Conservation (phyloP, 2,113 vertebrate genomes). For the Synchiropus splendidus region DNA sequence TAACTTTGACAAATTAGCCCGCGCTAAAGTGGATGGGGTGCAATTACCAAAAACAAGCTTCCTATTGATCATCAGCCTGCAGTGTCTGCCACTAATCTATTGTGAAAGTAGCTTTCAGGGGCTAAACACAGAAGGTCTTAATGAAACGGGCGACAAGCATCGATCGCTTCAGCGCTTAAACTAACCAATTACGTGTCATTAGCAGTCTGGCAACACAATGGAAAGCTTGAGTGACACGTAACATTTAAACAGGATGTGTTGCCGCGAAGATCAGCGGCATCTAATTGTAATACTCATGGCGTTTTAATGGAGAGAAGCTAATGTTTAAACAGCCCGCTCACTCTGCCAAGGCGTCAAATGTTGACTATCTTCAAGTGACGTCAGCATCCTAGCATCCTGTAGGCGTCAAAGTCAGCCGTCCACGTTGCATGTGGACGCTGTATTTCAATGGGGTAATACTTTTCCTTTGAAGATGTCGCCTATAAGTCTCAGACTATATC, state of each 20-base stretch:
- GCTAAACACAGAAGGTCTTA: constrained; percentile 42
- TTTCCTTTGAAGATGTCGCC: too few relatives aligned
- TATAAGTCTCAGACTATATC: too few relatives aligned
- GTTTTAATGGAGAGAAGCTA: too few relatives aligned
- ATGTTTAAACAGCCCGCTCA: too few relatives aligned
- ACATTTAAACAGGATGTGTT: constrained; percentile 23
- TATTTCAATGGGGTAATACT: too few relatives aligned
- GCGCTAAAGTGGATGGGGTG: constrained; percentile 9
- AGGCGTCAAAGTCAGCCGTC: too few relatives aligned
- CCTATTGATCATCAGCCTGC: constrained; percentile 53
- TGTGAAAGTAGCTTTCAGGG: constrained; percentile 35
- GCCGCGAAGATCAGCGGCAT: constrained; percentile 3
- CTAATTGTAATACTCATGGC: too few relatives aligned
- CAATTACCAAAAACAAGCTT: constrained; percentile 42
- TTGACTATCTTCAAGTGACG: too few relatives aligned
- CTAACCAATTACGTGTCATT: constrained; percentile 47
- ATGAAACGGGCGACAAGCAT: constrained; percentile 59
- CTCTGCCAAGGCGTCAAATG: too few relatives aligned
- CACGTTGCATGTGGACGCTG: too few relatives aligned
- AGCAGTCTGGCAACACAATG: constrained; percentile 34
- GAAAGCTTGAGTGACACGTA: constrained; percentile 27
- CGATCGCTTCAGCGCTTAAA: constrained; percentile 42
- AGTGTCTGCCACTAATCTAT: constrained; percentile 30
- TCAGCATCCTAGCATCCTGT: too few relatives aligned
- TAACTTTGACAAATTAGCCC: constrained; percentile 23